Conservation (phyloP, 1,140 invertebrate species). For the Trichonephila clavata region DNA sequence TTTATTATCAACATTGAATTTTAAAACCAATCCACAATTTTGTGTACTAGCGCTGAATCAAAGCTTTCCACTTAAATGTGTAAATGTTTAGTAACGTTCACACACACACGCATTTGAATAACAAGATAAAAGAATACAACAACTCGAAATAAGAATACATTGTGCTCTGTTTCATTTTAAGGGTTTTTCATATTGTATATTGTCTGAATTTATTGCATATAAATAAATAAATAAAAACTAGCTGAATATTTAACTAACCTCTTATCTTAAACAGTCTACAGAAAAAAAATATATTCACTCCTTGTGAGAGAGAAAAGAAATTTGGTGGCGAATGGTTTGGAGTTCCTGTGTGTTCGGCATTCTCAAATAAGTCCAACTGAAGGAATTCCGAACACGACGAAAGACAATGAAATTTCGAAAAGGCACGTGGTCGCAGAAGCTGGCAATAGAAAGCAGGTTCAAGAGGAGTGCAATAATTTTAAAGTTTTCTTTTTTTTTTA, state of each 20-base stretch:
- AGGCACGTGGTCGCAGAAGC: conserved; percentile 22
- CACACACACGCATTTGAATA: no score
- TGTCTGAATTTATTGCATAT: not conserved
- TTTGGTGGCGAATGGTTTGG: not conserved
- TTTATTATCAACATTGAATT: no score
- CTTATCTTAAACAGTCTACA: conserved; percentile 35
- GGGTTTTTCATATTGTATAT: not conserved
- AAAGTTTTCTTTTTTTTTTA: conserved; percentile 43
- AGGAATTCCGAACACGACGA: conserved; percentile 65
- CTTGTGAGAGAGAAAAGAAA: conserved; percentile 30
- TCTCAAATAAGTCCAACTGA: conserved; percentile 12
- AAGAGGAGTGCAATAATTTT: conserved; percentile 68
- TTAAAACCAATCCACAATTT: no score
- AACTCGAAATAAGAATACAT: no score
- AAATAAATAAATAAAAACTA: not conserved
- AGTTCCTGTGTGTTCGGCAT: not conserved
- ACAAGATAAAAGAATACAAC: no score
- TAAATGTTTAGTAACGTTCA: no score
- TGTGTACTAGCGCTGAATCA: no score
- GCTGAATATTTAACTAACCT: conserved; percentile 16
- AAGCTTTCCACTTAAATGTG: no score
- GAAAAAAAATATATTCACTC: conserved; percentile 11
- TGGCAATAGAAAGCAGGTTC: conserved; percentile 41
- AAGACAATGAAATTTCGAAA: conserved; percentile 74
- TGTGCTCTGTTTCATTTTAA: no score